Conservation (phyloP, 2,888 invertebrate genomes). For the Chydorus sphaericus region DNA sequence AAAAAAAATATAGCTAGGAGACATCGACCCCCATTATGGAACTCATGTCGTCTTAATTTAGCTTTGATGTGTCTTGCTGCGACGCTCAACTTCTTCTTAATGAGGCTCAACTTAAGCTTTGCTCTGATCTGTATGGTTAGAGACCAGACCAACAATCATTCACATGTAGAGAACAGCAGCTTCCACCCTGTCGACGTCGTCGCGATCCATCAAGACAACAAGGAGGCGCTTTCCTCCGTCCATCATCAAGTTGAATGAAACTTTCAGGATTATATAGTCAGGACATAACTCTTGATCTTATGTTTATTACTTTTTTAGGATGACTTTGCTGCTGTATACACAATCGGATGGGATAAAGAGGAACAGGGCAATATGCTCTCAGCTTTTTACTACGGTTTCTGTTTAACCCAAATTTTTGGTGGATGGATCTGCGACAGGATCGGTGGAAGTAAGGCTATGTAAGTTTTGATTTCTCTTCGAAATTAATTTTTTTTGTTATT, state of each 20-base stretch:
- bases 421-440: conserved; percentile 31
- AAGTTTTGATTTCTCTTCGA: conserved; percentile 19
- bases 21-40: conserved; percentile 22
- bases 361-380: conserved; percentile 37
- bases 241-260: too few species aligned
- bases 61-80: conserved; percentile 29
- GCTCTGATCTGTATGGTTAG: conserved; percentile 40
- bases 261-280: too few species aligned
- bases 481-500: not conserved
- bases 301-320: not conserved
- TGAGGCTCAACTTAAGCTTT: conserved; percentile 38
- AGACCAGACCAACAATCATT: not conserved
- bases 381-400: conserved; percentile 38
- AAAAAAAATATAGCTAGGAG: too few species aligned
- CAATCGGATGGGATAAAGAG: conserved; percentile 34
- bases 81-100: conserved; percentile 27
- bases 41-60: conserved; percentile 29
- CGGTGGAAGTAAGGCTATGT: conserved; percentile 29
- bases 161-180: not conserved
- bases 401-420: conserved; percentile 29
- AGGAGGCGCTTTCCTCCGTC: not conserved
- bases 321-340: not conserved
- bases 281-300: too few species aligned
- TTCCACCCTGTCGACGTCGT: not conserved
- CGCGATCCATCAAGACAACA: too few species aligned